Conservation (phyloP, 2,113 vertebrate genomes). For the Ivindomyrus marchei region DNA sequence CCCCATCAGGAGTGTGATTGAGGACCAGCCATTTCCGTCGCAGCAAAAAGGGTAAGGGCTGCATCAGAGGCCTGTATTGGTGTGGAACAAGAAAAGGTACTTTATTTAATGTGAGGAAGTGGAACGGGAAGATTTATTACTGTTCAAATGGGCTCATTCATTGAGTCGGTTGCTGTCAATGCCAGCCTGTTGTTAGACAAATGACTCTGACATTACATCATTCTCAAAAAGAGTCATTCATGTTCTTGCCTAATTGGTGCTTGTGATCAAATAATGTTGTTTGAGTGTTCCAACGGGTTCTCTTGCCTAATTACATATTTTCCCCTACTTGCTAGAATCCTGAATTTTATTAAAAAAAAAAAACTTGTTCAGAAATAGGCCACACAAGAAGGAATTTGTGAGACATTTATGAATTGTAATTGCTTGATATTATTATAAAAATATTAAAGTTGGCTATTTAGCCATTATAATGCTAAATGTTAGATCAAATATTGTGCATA, state of each 20-base stretch:
- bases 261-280: not conserved
- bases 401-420: not conserved
- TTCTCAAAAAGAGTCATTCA: not conserved
- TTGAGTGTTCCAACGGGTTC: not conserved
- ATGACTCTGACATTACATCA: not conserved
- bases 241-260: not conserved
- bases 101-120: not conserved
- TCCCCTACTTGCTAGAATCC: not conserved
- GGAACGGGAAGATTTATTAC: not conserved
- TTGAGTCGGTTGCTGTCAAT: not conserved
- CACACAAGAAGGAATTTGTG: not conserved
- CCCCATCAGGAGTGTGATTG: not conserved
- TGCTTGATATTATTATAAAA: not conserved
- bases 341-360: not conserved
- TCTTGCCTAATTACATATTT: not conserved
- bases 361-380: not conserved
- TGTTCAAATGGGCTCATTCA: not conserved
- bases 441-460: not conserved
- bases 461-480: not conserved
- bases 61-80: not conserved
- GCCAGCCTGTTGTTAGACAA: not conserved
- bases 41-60: not conserved
- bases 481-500: not conserved
- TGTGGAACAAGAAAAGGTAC: not conserved
- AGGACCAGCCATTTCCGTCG: not conserved